These are phyloP conservation scores for Sepiola atlantica DNA, from an alignment of 2,888 invertebrate genomes.

Conservation along the genomic window DNA sequence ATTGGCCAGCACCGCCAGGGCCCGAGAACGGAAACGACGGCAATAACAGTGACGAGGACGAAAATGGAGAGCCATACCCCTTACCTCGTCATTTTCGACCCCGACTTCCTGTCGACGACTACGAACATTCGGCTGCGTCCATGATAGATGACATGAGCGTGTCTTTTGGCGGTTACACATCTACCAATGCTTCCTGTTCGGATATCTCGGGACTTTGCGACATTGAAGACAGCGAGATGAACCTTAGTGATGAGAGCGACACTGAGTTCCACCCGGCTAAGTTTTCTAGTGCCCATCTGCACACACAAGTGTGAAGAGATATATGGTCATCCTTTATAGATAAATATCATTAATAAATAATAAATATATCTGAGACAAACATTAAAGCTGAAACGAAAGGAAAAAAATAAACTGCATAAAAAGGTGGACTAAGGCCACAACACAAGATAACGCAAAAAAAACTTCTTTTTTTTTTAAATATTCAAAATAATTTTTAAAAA, in stretches of 20 bases:
- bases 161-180: conserved; percentile 78
- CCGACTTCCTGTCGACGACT: conserved; percentile 76
- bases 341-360: not conserved
- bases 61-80: conserved; percentile 48
- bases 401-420: not conserved
- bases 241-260: conserved; percentile 70
- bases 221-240: conserved; percentile 81
- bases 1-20: conserved; percentile 54
- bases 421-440: not conserved
- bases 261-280: conserved; percentile 63
- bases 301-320: conserved; percentile 54
- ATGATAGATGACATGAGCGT: conserved; percentile 82
- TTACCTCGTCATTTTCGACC: conserved; percentile 34
- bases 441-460: not conserved
- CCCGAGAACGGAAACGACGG: conserved; percentile 50
- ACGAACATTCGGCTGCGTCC: conserved; percentile 80
- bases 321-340: not conserved
- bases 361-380: not conserved
- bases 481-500: not conserved
- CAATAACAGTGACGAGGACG: conserved; percentile 51
- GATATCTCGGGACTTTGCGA: conserved; percentile 92
- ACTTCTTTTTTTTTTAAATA: too few species aligned
- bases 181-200: conserved; percentile 84
- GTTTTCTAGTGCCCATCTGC: conserved; percentile 49
- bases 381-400: not conserved